phyloP scores from a whole-genome alignment of 2,888 invertebrate genomes.

The Nymphalis urticae region DNA sequence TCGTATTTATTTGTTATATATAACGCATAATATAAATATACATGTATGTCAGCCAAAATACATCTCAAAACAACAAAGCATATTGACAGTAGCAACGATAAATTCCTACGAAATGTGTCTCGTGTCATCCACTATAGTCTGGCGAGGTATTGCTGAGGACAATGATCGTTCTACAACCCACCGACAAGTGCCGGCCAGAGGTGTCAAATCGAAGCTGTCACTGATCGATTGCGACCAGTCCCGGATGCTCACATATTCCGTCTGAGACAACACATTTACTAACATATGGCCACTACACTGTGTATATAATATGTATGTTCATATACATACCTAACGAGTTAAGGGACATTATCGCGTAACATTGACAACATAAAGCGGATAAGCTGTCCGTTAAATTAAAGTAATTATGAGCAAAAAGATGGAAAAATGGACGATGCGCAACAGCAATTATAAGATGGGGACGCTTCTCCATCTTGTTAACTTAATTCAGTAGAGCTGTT shows the following conservation, averaged over 20 bases:
- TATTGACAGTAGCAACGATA: constrained; percentile 13
- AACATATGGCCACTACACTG: constrained; percentile 37
- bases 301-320: neutral
- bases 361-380: constrained; percentile 41
- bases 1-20: too few species aligned
- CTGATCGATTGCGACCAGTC: constrained; percentile 59
- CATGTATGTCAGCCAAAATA: neutral
- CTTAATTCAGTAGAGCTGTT: constrained; percentile 36
- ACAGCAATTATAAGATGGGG: constrained; percentile 45
- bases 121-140: constrained; percentile 25
- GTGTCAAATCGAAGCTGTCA: constrained; percentile 60
- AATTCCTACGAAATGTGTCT: constrained; percentile 18
- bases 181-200: constrained; percentile 38
- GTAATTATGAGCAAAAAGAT: constrained; percentile 47
- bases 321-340: neutral
- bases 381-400: constrained; percentile 62
- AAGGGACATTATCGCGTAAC: neutral
- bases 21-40: too few species aligned
- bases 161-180: constrained; percentile 34
- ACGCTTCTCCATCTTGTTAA: constrained; percentile 44
- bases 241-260: constrained; percentile 21
- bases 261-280: constrained; percentile 35
- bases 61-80: constrained; percentile 4
- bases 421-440: constrained; percentile 39
- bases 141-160: constrained; percentile 39